phyloP scores from a whole-genome alignment of 2,113 vertebrate genomes.

The Colaptes auratus region DNA sequence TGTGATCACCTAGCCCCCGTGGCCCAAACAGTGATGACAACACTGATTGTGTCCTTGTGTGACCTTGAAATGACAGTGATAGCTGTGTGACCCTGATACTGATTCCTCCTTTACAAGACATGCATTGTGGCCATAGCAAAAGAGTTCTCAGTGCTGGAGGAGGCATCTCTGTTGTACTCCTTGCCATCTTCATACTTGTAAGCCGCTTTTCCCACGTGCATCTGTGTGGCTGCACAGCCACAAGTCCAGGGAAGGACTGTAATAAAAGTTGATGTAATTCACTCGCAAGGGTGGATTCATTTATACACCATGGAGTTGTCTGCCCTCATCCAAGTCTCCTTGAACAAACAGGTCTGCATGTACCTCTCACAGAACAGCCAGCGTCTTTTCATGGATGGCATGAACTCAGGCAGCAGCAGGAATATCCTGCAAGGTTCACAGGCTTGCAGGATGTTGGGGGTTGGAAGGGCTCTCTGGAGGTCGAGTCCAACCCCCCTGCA shows the following conservation, averaged over 20 bases:
- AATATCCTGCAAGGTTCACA: not conserved
- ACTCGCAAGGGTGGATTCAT: not conserved
- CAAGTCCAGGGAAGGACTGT: not conserved
- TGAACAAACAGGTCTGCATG: conserved; percentile 2
- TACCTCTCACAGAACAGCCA: not conserved
- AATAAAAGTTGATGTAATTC: conserved; percentile 18
- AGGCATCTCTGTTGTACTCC: not conserved
- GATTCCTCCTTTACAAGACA: not conserved
- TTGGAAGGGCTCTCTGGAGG: no score
- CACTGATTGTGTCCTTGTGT: not conserved
- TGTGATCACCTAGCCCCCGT: not conserved
- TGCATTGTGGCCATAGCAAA: not conserved
- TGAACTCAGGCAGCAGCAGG: not conserved
- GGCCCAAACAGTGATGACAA: not conserved
- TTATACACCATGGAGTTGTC: not conserved
- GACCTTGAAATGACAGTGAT: not conserved
- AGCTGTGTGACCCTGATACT: not conserved
- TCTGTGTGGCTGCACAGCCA: not conserved
- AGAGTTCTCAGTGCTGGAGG: not conserved
- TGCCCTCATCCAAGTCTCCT: conserved; percentile 17
- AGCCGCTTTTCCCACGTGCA: not conserved
- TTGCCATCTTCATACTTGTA: not conserved
- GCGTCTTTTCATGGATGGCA: not conserved
- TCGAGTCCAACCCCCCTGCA: no score
- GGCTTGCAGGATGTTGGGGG: no score